phyloP scores from a whole-genome alignment of 2,888 invertebrate genomes.

The Brachycybe producta region DNA sequence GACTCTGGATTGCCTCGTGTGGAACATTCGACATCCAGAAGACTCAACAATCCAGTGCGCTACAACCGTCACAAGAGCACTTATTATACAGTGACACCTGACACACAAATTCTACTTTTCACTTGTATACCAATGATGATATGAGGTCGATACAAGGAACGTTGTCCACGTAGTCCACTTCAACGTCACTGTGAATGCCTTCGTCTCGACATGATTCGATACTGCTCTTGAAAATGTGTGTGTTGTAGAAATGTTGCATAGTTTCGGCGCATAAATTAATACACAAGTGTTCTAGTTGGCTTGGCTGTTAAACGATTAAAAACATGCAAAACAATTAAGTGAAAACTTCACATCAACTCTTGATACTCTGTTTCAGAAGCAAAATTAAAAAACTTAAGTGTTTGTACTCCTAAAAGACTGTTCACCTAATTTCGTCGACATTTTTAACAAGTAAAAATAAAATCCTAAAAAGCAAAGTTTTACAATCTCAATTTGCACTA shows the following conservation, averaged over 20 bases:
- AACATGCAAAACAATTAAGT: no score
- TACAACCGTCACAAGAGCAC: no score
- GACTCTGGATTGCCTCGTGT: slow-evolving; percentile 65
- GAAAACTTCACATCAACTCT: neutral
- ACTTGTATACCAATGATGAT: slow-evolving; percentile 57
- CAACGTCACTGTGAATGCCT: slow-evolving; percentile 75
- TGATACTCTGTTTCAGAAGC: neutral
- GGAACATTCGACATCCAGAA: slow-evolving; percentile 83
- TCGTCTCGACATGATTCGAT: slow-evolving; percentile 88
- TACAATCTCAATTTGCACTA: no score
- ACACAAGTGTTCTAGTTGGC: slow-evolving; percentile 82
- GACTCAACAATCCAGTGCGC: slow-evolving; percentile 77
- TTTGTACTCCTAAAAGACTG: no score
- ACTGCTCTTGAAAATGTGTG: slow-evolving; percentile 87
- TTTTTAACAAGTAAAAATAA: neutral
- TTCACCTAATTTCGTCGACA: neutral
- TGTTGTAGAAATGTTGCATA: slow-evolving; percentile 96
- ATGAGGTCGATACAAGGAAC: slow-evolving; percentile 92
- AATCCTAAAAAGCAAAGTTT: no score
- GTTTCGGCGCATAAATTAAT: slow-evolving; percentile 92
- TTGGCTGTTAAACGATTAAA: slow-evolving; percentile 41
- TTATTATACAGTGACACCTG: slow-evolving; percentile 16
- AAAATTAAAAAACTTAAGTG: neutral
- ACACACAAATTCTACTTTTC: neutral
- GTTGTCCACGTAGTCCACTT: slow-evolving; percentile 87